Evolutionary conservation across 2,113 vertebrate species (phyloP).

Genomic region (Thamnaconus septentrionalis): DNA sequence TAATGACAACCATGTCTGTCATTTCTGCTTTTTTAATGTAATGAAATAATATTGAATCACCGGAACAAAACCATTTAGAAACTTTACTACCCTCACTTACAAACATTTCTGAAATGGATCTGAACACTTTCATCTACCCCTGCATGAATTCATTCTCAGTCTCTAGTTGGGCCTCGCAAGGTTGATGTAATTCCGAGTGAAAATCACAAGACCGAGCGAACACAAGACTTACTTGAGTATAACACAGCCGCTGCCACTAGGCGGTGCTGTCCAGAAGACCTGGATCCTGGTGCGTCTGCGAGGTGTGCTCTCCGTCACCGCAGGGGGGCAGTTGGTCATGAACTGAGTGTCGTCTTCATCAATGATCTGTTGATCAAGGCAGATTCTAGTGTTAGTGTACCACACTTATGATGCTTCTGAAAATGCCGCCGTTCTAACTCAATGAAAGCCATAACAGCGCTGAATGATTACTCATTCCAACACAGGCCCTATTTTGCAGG

Average conservation of each 20-base stretch:
- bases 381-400: not conserved
- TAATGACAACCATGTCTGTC: no score
- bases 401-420: not conserved
- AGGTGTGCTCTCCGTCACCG: conserved; percentile 92
- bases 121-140: no score
- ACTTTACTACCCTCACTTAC: no score
- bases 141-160: no score
- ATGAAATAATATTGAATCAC: no score
- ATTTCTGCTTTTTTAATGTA: no score
- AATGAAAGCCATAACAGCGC: no score
- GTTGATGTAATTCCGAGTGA: not conserved
- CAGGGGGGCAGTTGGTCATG: conserved; percentile 92
- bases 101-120: no score
- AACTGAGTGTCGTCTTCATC: conserved; percentile 95
- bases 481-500: no score
- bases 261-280: conserved; percentile 92
- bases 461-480: no score
- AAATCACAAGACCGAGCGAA: not conserved
- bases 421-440: not conserved
- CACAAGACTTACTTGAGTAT: conserved; percentile 85
- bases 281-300: conserved; percentile 91
- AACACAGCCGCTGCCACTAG: conserved; percentile 85
- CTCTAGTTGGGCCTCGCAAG: no score
- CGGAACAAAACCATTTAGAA: no score
- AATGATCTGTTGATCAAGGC: conserved; percentile 80